Base-by-base conservation (phyloP, 2,797 vertebrate species). In the Thunnus albacares region DNA sequence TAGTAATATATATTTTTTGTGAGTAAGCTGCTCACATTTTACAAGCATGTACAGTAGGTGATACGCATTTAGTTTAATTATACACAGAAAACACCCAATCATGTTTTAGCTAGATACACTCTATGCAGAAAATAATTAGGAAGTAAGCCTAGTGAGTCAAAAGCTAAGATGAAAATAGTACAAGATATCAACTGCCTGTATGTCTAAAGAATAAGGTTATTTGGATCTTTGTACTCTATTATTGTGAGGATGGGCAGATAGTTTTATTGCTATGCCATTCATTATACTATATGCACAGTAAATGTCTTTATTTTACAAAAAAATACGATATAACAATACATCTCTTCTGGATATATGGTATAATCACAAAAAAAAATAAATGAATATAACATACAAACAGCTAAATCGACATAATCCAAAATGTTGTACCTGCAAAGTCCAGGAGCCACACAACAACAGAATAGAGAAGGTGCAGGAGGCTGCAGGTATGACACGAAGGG, bases 401-500 rank as follows among this genome's bases (percentile, higher is more conserved):
- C 45, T 49, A 7, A 47, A 47, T 15, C 1, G 45, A 47, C 15
- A 15, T 18, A 15, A 47, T 47, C 15, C 4, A 47, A 47, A 17
- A 47, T 47, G 4, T 47, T 47, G 10, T 17, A 45, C 22, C 49
- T 58, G 49, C 17, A 53, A 80, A 64, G 55, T 20, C 53, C 70
- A 9, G 15, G 72, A 77, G 59, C 68, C 55, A 65, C 6, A 52
- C 64, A 84, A 55, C 35, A 80, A 53, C 43, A 77, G 56, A 52
- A 62, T 28, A 47, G 17, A 67, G 51, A 76, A 28, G 57, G n/a
- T 77, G 68, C 15, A 57, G 71, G 62, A 83, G 62, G 62, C 63
- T 83, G 55, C 35, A 65, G 52, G 38, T 49, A 49, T 18, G 64
- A 67, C 55, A 72, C 43, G 26, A 58, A 73, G 73, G 60, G 68